These are phyloP conservation scores for Dryoscopus gambensis DNA, from an alignment of 2,113 vertebrate genomes.

Conservation along the genomic window DNA sequence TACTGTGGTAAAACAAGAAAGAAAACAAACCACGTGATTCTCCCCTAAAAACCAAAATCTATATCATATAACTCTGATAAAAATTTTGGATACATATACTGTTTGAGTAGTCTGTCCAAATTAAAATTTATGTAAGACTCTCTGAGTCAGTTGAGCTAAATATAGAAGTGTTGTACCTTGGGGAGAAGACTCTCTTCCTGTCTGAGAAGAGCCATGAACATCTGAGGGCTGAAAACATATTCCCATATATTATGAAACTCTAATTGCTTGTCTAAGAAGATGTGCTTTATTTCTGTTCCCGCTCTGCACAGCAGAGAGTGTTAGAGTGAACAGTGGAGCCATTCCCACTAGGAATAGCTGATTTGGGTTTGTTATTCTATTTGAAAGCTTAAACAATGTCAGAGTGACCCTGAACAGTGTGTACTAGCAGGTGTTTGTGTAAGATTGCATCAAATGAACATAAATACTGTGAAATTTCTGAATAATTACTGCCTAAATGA, in stretches of 20 bases:
- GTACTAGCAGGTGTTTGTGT: constrained; percentile 28
- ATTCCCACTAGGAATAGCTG: not conserved
- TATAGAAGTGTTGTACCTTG: not conserved
- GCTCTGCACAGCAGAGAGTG: not conserved
- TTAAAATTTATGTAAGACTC: not conserved
- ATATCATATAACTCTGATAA: not conserved
- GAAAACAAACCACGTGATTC: fast-evolving
- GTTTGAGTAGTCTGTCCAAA: not conserved
- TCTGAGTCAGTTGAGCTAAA: not conserved
- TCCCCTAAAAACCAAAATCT: not conserved
- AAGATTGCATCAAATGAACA: constrained; percentile 46
- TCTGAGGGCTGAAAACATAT: not conserved
- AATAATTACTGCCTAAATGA: constrained; percentile 49
- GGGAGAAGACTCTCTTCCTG: not conserved
- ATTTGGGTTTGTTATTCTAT: not conserved
- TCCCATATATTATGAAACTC: not conserved
- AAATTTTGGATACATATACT: not conserved
- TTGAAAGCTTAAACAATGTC: constrained; percentile 15
- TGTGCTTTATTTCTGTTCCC: not conserved
- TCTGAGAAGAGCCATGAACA: not conserved
- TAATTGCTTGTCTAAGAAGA: not conserved
- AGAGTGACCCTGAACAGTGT: constrained; percentile 31
- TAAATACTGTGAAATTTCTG: constrained; percentile 43
- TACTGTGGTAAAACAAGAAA: not conserved
- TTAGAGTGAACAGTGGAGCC: not conserved